Evolutionary conservation across 2,113 vertebrate species (phyloP).

Genomic region (Crotalus horridus): DNA sequence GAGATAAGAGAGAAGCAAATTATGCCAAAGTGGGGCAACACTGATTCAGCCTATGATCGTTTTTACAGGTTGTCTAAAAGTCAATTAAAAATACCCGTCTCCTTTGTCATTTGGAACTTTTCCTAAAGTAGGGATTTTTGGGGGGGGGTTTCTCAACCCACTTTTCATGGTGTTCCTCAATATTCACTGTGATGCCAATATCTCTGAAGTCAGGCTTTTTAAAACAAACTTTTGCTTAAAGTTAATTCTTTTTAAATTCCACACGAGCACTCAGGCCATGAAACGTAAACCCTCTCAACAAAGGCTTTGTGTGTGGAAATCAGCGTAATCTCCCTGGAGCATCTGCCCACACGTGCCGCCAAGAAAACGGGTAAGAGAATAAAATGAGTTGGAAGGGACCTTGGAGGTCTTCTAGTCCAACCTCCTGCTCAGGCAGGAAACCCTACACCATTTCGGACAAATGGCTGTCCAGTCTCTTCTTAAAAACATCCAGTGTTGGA

Average conservation of each 20-base stretch:
- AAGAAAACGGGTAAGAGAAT: not conserved
- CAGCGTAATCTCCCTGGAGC: accelerated
- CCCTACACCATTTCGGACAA: no score
- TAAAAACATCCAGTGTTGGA: no score
- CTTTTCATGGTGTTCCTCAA: not conserved
- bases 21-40: not conserved
- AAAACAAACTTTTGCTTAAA: not conserved
- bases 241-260: not conserved
- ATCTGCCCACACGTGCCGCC: not conserved
- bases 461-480: no score
- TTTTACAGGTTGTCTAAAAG: not conserved
- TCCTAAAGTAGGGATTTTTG: not conserved
- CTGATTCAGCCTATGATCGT: not conserved
- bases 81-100: not conserved
- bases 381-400: not conserved
- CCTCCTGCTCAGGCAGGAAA: not conserved
- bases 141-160: not conserved
- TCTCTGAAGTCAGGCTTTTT: not conserved
- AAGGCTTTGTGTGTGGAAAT: not conserved
- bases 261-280: not conserved
- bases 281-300: not conserved
- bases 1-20: not conserved
- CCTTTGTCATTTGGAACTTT: not conserved
- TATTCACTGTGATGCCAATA: not conserved
- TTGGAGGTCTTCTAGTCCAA: not conserved